phyloP scores from a whole-genome alignment of 2,113 vertebrate species.

The Rhinogobius similis region DNA sequence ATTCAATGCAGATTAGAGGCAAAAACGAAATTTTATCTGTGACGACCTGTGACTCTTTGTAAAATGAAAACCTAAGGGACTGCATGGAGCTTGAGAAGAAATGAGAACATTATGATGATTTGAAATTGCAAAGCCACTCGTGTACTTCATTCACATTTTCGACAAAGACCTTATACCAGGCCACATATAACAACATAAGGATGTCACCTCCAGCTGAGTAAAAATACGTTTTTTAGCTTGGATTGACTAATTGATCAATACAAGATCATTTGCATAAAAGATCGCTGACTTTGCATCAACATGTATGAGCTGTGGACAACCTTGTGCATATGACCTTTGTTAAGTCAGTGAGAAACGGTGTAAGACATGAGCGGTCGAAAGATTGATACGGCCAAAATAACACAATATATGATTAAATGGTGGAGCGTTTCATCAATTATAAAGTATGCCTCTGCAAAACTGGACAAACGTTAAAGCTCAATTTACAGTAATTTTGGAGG shows the following conservation, averaged over 20 bases:
- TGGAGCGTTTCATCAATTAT: no score
- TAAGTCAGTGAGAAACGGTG: neutral
- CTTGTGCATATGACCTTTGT: slow-evolving; percentile 33
- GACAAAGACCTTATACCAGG: neutral
- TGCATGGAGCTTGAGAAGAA: neutral
- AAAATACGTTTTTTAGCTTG: slow-evolving; percentile 29
- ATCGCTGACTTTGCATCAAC: slow-evolving; percentile 50
- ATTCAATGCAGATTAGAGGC: slow-evolving; percentile 22
- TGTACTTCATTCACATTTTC: no score
- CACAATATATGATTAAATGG: neutral
- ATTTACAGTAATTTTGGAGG: no score
- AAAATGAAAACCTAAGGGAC: neutral
- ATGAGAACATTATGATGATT: neutral
- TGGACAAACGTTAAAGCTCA: no score
- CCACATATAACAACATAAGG: neutral
- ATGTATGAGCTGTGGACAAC: slow-evolving; percentile 26
- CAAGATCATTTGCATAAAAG: slow-evolving; percentile 33
- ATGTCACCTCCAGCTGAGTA: neutral
- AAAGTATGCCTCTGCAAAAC: no score
- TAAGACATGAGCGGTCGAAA: neutral
- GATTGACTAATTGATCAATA: slow-evolving; percentile 59
- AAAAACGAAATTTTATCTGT: slow-evolving; percentile 27
- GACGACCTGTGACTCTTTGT: neutral
- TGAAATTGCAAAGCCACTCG: neutral
- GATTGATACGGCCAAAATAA: neutral